Percentiles rank a stretch among this genome's conserved stretches.
Conservation (phyloP, 2,113 vertebrate species). For the Zootoca vivipara region DNA sequence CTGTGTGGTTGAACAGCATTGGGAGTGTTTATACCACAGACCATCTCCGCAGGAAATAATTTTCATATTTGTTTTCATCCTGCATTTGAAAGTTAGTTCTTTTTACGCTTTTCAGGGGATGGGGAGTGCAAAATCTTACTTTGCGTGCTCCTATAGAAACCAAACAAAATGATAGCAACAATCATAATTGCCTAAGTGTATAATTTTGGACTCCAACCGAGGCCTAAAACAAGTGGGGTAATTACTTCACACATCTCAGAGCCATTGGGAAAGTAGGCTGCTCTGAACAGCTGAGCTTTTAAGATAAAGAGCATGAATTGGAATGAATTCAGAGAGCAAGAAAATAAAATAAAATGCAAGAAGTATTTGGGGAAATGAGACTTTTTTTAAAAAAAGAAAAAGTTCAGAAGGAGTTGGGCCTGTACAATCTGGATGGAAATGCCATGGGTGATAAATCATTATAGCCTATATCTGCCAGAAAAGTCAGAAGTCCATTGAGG, state of each 20-base stretch:
- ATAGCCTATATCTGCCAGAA: not conserved
- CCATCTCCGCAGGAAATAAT: constrained; percentile 39
- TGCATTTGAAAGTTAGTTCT: constrained; percentile 58
- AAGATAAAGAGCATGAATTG: constrained; percentile 59
- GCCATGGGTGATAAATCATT: not conserved
- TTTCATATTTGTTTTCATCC: constrained; percentile 32
- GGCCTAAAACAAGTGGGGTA: constrained; percentile 62
- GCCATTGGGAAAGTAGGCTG: constrained; percentile 59
- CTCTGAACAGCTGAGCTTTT: constrained; percentile 60
- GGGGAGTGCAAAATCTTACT: constrained; percentile 44
- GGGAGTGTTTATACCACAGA: not conserved
- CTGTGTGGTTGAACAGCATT: not conserved
- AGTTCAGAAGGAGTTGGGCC: not conserved
- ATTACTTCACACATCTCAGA: constrained; percentile 70
- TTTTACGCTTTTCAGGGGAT: constrained; percentile 42
- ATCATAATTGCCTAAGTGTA: constrained; percentile 66
- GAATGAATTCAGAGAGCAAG: constrained; percentile 56
- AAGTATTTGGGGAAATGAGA: constrained; percentile 33
- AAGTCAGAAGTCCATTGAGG: not conserved
- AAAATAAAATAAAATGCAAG: not conserved
- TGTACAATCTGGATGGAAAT: not conserved
- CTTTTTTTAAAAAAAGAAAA: not conserved
- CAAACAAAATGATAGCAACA: constrained; percentile 49
- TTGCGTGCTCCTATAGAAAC: constrained; percentile 44
- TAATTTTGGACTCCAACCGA: constrained; percentile 64